These are phyloP conservation scores for Pomatostomus ruficeps DNA, from an alignment of 2,113 vertebrate genomes.

Conservation along the genomic window DNA sequence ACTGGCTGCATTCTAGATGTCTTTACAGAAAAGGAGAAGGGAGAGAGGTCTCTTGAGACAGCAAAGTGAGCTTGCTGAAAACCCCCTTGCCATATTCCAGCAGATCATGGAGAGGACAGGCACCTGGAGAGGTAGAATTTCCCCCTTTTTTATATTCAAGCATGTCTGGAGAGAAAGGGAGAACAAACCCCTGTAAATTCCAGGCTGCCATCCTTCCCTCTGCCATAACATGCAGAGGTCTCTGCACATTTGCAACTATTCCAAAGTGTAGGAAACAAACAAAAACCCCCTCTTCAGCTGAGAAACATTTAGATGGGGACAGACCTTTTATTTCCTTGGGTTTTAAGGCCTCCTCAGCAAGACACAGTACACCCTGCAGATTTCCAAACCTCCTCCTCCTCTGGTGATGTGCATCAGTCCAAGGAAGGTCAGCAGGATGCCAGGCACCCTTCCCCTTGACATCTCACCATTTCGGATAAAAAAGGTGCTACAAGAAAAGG, in stretches of 20 bases:
- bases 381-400: neutral
- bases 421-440: neutral
- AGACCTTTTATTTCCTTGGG: neutral
- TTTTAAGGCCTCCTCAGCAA: neutral
- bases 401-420: neutral
- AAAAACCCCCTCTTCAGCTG: neutral
- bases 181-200: neutral
- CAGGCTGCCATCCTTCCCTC: neutral
- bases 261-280: neutral
- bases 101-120: neutral
- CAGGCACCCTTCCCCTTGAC: neutral
- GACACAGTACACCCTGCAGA: neutral
- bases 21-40: neutral
- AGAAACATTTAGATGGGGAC: neutral
- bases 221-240: neutral
- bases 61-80: neutral
- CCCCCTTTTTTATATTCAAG: neutral
- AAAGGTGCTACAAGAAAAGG: neutral
- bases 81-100: neutral
- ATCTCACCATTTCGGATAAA: neutral
- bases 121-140: neutral
- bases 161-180: neutral
- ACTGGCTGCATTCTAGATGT: neutral
- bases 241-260: neutral
- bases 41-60: neutral